Percentiles rank a stretch among this genome's conserved stretches.
Conservation (phyloP, 2,113 vertebrate species). For the Ovis canadensis region DNA sequence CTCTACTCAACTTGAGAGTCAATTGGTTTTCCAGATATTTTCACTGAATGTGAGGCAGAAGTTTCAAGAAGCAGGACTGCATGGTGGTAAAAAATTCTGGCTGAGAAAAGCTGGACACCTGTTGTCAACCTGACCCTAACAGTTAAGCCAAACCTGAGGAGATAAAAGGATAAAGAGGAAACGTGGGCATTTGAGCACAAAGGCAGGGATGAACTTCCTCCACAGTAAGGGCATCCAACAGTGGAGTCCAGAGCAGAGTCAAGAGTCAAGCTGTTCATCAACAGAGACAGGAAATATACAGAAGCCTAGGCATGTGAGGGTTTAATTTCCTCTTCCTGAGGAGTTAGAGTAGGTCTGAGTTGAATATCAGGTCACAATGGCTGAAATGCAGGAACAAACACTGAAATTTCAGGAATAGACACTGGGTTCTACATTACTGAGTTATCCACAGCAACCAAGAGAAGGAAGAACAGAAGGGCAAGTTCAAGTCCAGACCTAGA, state of each 20-base stretch:
- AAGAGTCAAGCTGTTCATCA: background rate
- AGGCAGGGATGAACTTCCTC: background rate
- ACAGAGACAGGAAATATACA: background rate
- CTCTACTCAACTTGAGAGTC: background rate
- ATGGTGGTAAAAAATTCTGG: background rate
- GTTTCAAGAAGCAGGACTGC: background rate
- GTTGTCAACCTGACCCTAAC: background rate
- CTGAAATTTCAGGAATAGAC: background rate
- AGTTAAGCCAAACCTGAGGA: background rate
- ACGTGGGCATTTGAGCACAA: background rate
- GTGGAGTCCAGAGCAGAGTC: background rate
- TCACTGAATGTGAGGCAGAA: background rate
- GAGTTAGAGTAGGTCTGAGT: background rate
- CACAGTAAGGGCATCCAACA: background rate
- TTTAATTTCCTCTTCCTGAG: background rate
- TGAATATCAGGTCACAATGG: background rate
- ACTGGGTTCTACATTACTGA: background rate
- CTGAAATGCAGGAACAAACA: background rate
- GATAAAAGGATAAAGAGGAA: background rate
- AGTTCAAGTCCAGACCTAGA: background rate
- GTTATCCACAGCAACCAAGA: background rate
- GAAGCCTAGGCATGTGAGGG: background rate
- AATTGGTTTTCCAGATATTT: background rate
- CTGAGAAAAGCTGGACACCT: background rate
- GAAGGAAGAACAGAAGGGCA: background rate